Evolutionary conservation across 2,113 vertebrate genomes (phyloP).

Genomic region (Cariama cristata): DNA sequence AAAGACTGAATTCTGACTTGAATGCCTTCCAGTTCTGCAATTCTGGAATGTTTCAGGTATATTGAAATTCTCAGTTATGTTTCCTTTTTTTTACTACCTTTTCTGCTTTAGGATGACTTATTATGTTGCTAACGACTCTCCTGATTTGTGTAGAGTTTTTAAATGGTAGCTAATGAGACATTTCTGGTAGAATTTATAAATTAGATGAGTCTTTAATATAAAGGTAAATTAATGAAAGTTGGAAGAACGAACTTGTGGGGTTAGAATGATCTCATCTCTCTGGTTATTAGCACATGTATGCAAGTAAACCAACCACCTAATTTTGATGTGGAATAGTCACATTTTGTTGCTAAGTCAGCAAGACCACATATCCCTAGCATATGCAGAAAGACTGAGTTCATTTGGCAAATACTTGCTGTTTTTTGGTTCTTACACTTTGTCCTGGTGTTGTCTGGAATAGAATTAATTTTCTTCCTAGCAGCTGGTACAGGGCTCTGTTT

Average conservation of each 20-base stretch:
- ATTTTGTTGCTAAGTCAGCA: background rate
- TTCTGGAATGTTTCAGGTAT: background rate
- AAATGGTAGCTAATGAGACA: background rate
- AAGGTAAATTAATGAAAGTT: background rate
- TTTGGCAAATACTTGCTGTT: background rate
- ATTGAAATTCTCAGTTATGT: background rate
- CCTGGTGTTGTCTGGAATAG: too few relatives aligned
- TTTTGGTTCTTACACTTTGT: background rate
- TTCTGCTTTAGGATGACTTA: background rate
- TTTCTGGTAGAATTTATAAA: background rate
- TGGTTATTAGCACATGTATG: background rate
- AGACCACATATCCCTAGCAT: background rate
- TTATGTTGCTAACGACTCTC: background rate
- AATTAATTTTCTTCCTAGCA: too few relatives aligned
- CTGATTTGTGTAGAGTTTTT: background rate
- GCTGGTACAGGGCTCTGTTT: too few relatives aligned
- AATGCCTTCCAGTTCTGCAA: background rate
- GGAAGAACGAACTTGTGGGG: background rate
- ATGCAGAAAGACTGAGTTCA: background rate
- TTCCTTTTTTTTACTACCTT: background rate
- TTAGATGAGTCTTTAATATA: background rate
- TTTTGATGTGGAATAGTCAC: background rate
- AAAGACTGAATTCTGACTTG: background rate
- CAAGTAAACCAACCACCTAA: background rate
- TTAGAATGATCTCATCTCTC: background rate